Evolutionary conservation across 2,113 vertebrate species (phyloP).

Genomic region (Pachyramphus minor): DNA sequence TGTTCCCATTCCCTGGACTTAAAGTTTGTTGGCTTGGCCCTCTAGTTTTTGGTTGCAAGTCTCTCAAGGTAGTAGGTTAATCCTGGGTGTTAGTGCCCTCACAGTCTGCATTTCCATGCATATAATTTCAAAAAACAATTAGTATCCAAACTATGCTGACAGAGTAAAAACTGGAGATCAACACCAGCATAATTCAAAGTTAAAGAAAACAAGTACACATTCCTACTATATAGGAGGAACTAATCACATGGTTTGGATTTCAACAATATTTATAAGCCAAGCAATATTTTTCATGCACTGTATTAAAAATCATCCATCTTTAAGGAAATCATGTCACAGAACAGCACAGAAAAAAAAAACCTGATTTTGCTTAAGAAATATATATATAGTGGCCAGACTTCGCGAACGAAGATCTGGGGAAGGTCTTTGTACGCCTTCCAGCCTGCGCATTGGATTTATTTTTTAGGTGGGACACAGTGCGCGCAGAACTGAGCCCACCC

Average conservation of each 20-base stretch:
- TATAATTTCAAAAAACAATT: background rate
- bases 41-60: background rate
- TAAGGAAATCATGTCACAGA: background rate
- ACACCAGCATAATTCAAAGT: background rate
- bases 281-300: background rate
- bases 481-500: too few species aligned
- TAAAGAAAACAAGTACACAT: background rate
- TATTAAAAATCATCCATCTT: background rate
- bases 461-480: too few species aligned
- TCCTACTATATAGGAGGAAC: background rate
- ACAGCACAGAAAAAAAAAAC: background rate
- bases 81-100: background rate
- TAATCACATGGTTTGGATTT: conserved; percentile 23
- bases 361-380: background rate
- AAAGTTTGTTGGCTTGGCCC: background rate
- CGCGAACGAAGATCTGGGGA: too few species aligned
- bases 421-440: too few species aligned
- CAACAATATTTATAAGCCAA: conserved; percentile 23
- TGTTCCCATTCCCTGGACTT: background rate
- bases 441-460: too few species aligned
- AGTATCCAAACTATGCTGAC: background rate
- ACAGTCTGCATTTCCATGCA: background rate
- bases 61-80: background rate
- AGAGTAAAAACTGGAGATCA: background rate
- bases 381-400: too few species aligned